Evolutionary conservation across 2,113 vertebrate genomes (phyloP).

Genomic region (Clinocottus analis): DNA sequence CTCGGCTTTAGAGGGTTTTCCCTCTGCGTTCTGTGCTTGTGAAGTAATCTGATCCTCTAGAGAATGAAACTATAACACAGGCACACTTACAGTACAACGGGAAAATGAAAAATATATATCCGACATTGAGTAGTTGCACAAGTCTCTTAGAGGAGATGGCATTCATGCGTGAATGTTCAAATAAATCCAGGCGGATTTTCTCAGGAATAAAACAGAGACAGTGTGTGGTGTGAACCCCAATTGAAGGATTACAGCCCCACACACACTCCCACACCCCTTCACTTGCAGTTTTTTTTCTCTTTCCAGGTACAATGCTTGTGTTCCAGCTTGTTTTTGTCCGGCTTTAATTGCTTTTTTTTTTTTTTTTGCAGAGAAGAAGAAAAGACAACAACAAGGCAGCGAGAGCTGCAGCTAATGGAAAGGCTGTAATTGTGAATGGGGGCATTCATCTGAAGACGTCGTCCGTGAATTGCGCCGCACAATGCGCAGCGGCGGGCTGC

Average conservation of each 20-base stretch:
- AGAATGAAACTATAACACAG: conserved; percentile 21
- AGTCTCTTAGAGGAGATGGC: conserved; percentile 46
- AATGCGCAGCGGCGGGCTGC: conserved; percentile 74
- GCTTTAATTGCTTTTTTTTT: conserved; percentile 80
- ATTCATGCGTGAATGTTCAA: conserved; percentile 50
- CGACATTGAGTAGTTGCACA: conserved; percentile 21
- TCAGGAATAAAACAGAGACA: conserved; percentile 49
- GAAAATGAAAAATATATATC: conserved; percentile 40
- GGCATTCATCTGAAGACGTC: conserved; percentile 81
- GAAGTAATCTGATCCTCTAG: conserved; percentile 23
- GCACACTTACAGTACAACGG: conserved; percentile 18
- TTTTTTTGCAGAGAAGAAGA: conserved; percentile 67
- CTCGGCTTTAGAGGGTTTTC: neutral
- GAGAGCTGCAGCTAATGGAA: conserved; percentile 79
- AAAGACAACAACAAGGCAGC: conserved; percentile 77
- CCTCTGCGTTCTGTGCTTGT: conserved; percentile 6
- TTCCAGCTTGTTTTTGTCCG: conserved; percentile 78
- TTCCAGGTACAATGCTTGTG: conserved; percentile 70
- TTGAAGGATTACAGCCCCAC: conserved; percentile 39
- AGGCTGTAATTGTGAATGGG: conserved; percentile 83
- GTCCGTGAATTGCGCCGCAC: conserved; percentile 78
- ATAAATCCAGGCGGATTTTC: conserved; percentile 53
- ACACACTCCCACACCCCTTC: conserved; percentile 23
- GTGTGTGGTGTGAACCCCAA: conserved; percentile 27
- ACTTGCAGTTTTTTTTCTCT: conserved; percentile 42